Percentiles rank a stretch among this genome's conserved stretches.
Conservation (phyloP, 1,140 invertebrate species). For the Physella acuta region DNA sequence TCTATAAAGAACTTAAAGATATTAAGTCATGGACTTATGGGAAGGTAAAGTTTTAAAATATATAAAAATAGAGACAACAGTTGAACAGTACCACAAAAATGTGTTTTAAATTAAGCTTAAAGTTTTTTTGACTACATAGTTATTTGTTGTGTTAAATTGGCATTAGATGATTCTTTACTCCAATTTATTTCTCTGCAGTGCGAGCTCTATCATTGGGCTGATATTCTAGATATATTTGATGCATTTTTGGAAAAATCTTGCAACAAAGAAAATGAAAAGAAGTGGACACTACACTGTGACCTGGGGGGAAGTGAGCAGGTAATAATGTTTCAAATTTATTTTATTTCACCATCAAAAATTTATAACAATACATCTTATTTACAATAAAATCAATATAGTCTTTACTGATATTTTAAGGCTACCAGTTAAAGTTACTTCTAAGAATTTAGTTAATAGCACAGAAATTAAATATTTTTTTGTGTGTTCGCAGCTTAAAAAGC, state of each 20-base stretch:
- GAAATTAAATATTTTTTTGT: too few relatives aligned
- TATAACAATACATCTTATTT: too few relatives aligned
- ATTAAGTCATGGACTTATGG: conserved; percentile 86
- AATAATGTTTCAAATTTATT: conserved; percentile 27
- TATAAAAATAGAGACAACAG: too few relatives aligned
- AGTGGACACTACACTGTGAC: conserved; percentile 81
- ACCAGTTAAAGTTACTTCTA: not conserved
- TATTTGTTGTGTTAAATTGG: too few relatives aligned
- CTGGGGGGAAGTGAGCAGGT: conserved; percentile 69
- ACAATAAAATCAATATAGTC: too few relatives aligned
- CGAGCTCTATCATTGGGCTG: conserved; percentile 88
- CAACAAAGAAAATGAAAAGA: conserved; percentile 67
- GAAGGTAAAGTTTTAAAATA: conserved; percentile 64
- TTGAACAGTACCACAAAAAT: too few relatives aligned
- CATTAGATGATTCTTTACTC: too few relatives aligned
- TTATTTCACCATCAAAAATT: too few relatives aligned
- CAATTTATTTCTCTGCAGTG: conserved; percentile 62
- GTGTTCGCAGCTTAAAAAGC: conserved; percentile 77
- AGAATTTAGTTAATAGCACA: too few relatives aligned
- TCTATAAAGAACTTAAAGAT: conserved; percentile 73
- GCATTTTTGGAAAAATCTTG: conserved; percentile 77
- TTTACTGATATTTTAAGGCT: too few relatives aligned
- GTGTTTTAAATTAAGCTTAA: too few relatives aligned
- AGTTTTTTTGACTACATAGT: too few relatives aligned
- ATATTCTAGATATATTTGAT: conserved; percentile 83